Evolutionary conservation across 1,140 invertebrate genomes (phyloP).

Genomic region (Arion vulgaris): DNA sequence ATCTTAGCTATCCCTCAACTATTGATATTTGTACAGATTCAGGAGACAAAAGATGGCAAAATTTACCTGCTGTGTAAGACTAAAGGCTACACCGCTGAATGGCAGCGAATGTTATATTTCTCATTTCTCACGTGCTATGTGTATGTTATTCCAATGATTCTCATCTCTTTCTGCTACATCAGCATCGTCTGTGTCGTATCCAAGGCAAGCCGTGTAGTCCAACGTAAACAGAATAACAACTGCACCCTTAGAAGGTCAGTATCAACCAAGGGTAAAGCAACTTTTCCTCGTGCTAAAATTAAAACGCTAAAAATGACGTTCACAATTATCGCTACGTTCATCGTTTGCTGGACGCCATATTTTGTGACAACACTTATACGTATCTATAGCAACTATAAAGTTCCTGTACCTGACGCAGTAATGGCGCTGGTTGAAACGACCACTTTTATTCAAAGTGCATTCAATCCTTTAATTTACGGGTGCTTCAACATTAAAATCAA

Average conservation of each 20-base stretch:
- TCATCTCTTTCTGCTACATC: conserved; percentile 73
- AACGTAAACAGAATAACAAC: conserved; percentile 41
- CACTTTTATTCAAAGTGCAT: conserved; percentile 72
- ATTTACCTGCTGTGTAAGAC: conserved; percentile 67
- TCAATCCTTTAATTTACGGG: conserved; percentile 73
- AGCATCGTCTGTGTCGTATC: conserved; percentile 46
- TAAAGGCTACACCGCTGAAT: conserved; percentile 71
- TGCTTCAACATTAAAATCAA: conserved; percentile 72
- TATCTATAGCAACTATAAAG: conserved; percentile 72
- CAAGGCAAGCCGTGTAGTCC: conserved; percentile 37
- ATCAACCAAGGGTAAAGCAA: conserved; percentile 44
- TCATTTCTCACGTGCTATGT: conserved; percentile 72
- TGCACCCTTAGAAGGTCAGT: conserved; percentile 54
- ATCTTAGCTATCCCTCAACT: conserved; percentile 73
- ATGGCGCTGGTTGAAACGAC: conserved; percentile 71
- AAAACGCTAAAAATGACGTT: conserved; percentile 74
- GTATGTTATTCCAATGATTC: conserved; percentile 69
- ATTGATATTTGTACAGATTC: conserved; percentile 72
- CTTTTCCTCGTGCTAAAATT: conserved; percentile 71
- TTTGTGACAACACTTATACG: conserved; percentile 71
- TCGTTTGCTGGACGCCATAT: conserved; percentile 74
- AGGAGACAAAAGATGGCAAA: conserved; percentile 52
- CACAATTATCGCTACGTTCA: conserved; percentile 71
- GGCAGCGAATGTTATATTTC: conserved; percentile 73
- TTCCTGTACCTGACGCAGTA: conserved; percentile 65